Conservation (phyloP, 2,113 vertebrate genomes). For the Benitochromis conjunctus region DNA sequence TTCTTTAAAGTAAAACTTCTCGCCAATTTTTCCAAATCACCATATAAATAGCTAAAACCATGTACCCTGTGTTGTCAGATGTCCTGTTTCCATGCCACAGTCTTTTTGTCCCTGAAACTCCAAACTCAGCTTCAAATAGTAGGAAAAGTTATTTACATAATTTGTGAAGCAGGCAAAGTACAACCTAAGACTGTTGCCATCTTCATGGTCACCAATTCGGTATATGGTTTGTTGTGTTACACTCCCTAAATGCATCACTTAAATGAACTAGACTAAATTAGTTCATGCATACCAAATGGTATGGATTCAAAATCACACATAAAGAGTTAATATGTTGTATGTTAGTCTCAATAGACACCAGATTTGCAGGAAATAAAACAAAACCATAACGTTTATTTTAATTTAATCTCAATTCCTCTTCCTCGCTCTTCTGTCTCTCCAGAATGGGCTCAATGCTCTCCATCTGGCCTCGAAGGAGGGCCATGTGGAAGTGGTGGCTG, state of each 20-base stretch:
- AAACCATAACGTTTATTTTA: neutral
- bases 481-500: conserved; percentile 92
- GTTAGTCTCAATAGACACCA: neutral
- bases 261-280: neutral
- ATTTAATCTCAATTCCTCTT: neutral
- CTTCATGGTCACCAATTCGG: neutral
- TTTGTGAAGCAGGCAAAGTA: neutral
- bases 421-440: neutral
- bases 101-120: neutral
- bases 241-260: accelerated
- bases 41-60: neutral
- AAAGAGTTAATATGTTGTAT: neutral
- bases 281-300: neutral
- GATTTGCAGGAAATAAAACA: neutral
- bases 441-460: conserved; percentile 97
- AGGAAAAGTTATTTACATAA: neutral
- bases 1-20: neutral
- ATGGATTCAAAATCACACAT: neutral
- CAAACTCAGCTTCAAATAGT: neutral
- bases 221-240: neutral
- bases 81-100: neutral
- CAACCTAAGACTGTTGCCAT: neutral
- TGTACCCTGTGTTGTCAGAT: neutral
- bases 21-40: neutral
- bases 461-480: conserved; percentile 99